These are phyloP conservation scores for Eubasilissa splendida DNA, from an alignment of 2,888 invertebrate species.

Conservation along the genomic window DNA sequence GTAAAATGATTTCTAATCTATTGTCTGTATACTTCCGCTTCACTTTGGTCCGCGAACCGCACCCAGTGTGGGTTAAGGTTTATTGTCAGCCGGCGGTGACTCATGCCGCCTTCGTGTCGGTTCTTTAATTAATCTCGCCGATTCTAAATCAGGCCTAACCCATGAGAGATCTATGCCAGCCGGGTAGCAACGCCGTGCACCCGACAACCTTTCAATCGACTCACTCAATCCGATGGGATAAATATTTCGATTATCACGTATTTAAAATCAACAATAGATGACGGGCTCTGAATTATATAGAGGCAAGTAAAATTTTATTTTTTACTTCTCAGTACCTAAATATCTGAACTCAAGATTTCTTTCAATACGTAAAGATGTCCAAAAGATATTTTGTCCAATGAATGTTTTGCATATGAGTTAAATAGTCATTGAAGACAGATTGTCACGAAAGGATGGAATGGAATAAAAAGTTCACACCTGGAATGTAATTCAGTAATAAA, in stretches of 20 bases:
- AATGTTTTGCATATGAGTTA: no score
- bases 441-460: no score
- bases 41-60: constrained; percentile 19
- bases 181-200: background rate
- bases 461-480: no score
- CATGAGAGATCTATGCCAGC: constrained; percentile 28
- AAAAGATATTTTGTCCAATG: no score
- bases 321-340: background rate
- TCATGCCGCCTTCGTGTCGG: constrained; percentile 40
- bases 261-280: constrained; percentile 3
- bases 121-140: constrained; percentile 46
- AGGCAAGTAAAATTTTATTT: background rate
- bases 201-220: constrained; percentile 33
- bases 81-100: constrained; percentile 33
- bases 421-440: no score
- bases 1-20: constrained; percentile 31
- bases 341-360: no score
- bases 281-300: constrained; percentile 7
- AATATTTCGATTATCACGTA: constrained; percentile 31
- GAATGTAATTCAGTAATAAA: no score
- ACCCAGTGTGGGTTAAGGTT: constrained; percentile 39
- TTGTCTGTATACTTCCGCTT: constrained; percentile 29
- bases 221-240: constrained; percentile 30
- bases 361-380: no score
- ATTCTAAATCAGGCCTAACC: constrained; percentile 42